Percentiles rank a stretch among this genome's conserved stretches.
These are phyloP conservation scores for Tor tambroides DNA, from an alignment of 2,113 vertebrate genomes.

Conservation along the genomic window DNA sequence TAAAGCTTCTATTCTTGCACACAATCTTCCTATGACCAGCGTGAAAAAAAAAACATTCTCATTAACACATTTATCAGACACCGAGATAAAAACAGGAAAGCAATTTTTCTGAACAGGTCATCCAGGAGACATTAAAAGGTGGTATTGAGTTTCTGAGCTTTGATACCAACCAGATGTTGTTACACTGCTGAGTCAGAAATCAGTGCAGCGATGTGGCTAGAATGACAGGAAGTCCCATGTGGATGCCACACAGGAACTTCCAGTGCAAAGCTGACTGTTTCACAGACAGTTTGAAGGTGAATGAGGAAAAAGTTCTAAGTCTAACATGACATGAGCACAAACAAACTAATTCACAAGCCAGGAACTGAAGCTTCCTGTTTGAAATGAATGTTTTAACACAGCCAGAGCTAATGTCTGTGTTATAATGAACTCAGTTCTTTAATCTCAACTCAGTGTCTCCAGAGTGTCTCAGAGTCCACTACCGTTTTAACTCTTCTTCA, in stretches of 20 bases:
- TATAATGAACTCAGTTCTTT: not conserved
- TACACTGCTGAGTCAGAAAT: not conserved
- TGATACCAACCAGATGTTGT: not conserved
- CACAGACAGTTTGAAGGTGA: not conserved
- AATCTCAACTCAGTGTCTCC: not conserved
- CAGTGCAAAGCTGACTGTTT: not conserved
- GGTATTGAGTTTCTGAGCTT: not conserved
- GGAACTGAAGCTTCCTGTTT: not conserved
- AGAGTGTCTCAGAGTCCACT: not conserved
- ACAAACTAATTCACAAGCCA: not conserved
- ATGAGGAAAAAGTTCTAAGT: not conserved
- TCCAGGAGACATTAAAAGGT: not conserved
- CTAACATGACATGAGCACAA: not conserved
- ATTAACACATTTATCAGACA: slow-evolving; percentile 25
- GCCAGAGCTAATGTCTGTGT: not conserved
- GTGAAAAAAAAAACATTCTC: slow-evolving; percentile 4
- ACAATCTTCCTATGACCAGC: not conserved
- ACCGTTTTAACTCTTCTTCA: not conserved
- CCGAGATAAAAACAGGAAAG: not conserved
- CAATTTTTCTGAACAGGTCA: slow-evolving; percentile 11
- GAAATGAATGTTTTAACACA: not conserved
- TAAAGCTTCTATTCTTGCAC: not conserved
- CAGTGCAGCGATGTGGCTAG: not conserved
- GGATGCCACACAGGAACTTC: not conserved
- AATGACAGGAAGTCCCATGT: slow-evolving; percentile 1